These are phyloP conservation scores for Hydractinia symbiolongicarpus DNA, from an alignment of 30 jellyfish, hydroid and myxozoan genomes.

Conservation along the genomic window DNA sequence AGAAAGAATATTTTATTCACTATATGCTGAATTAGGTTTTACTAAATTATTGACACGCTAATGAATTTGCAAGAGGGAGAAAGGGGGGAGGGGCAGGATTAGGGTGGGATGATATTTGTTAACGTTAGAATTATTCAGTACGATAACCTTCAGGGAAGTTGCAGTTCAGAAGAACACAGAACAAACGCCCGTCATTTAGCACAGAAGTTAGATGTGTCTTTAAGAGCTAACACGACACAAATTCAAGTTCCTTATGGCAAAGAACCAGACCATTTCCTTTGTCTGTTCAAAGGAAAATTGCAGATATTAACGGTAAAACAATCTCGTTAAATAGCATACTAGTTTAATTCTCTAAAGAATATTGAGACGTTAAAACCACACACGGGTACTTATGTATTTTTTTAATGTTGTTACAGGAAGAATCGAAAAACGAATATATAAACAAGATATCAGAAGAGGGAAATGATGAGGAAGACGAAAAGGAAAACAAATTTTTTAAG, in stretches of 20 bases:
- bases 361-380: background rate
- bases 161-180: constrained; percentile 43
- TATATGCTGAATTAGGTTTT: no score
- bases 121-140: no score
- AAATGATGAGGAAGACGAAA: background rate
- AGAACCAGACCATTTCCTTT: constrained; percentile 72
- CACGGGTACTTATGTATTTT: background rate
- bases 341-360: background rate
- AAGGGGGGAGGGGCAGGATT: no score
- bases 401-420: background rate
- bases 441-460: constrained; percentile 3
- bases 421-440: background rate
- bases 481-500: constrained; percentile 23
- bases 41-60: no score
- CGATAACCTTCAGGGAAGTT: constrained; percentile 43
- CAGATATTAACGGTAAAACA: constrained; percentile 40
- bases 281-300: constrained; percentile 70
- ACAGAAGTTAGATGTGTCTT: constrained; percentile 43
- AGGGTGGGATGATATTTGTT: no score
- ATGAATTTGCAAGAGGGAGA: no score
- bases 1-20: no score
- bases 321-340: background rate
- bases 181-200: constrained; percentile 42
- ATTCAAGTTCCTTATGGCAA: constrained; percentile 52
- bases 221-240: constrained; percentile 55